Conservation (phyloP, 92 coral and sea anemone genomes). For the Palythoa grandiflora region DNA sequence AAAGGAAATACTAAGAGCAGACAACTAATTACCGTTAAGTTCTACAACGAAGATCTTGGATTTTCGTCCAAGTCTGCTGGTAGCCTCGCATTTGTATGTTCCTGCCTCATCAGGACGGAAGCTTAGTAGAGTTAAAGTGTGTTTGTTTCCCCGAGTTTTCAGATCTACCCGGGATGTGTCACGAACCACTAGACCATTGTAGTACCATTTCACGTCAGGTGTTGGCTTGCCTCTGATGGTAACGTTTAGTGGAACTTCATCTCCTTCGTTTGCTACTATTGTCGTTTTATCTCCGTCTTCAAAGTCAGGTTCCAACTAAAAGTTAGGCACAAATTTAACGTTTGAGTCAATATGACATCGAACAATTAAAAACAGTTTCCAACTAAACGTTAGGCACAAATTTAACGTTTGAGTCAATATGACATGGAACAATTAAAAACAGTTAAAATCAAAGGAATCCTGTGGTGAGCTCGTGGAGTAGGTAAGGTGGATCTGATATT, state of each 20-base stretch:
- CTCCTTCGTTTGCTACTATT: constrained; percentile 57
- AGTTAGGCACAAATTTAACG: not conserved
- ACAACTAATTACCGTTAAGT: constrained; percentile 53
- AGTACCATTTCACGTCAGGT: constrained; percentile 74
- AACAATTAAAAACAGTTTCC: constrained; percentile 23
- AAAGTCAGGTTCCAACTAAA: constrained; percentile 59
- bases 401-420: not conserved
- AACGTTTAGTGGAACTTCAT: constrained; percentile 60
- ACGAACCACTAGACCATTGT: constrained; percentile 61
- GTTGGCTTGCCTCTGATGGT: constrained; percentile 68
- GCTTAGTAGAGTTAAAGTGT: constrained; percentile 58
- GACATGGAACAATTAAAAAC: not conserved
- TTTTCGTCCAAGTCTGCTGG: constrained; percentile 60
- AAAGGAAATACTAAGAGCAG: not conserved
- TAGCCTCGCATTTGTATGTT: constrained; percentile 72
- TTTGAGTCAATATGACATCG: not conserved
- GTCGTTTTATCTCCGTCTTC: constrained; percentile 69
- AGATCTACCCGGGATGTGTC: constrained; percentile 62
- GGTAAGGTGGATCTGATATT: too few species aligned
- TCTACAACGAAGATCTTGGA: constrained; percentile 68
- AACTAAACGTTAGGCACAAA: not conserved
- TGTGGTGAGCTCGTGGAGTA: too few species aligned
- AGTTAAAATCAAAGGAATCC: not conserved
- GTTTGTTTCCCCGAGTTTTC: constrained; percentile 55
- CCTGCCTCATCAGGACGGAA: constrained; percentile 68